Evolutionary conservation across 2,888 invertebrate species (phyloP), one percentile per base, ranked within the genome.

Genomic region (Lypha dubia): DNA sequence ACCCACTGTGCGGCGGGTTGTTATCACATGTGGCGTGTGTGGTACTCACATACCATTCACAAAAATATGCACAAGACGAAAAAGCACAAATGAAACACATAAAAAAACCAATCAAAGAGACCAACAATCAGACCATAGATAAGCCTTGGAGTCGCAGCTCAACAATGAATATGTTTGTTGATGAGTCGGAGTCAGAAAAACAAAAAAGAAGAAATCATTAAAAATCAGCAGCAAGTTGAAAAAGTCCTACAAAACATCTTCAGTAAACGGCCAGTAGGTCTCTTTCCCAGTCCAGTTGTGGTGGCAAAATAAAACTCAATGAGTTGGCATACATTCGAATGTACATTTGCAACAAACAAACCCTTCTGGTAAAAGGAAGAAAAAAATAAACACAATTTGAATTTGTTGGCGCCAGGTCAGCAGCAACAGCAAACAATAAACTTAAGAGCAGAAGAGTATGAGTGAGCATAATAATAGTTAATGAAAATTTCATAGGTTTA

Each of bases 321-420:
- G 83, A 79, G 67, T 63, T 83, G 53, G 74, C 79, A 32, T 44
- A 74, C 67, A 68, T 53, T 63, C 75, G 81, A 53, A 35, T 63
- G 63, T 32, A 20, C 68, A 81, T 75, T 81, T 56, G 75, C 63
- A 75, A 71, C 41, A 28, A 62, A n/a, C n/a, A n/a, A 65, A 79
- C 11, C 62, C 75, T 35, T 41, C 63, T 24, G 53, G 17, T 24
- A 13, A 60, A 56, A 15, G 46, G 71, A 60, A 5, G 38, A 35
- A 32, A 41, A 41, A 24, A 0, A 46, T 49, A 13, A 7, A n/a
- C 28, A 81, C 81, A 70, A 84, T 79, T 83, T 86, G 84, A 81
- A 84, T 87, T 88, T 86, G 86, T 88, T 90, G 90, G 90, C 90
- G 90, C 90, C 90, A 90, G 89, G 89, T 89, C 87, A 87, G 77